Evolutionary conservation across 1,140 invertebrate species (phyloP), one percentile per base, ranked within the genome.

Genomic region (Conopomorpha cramerella): DNA sequence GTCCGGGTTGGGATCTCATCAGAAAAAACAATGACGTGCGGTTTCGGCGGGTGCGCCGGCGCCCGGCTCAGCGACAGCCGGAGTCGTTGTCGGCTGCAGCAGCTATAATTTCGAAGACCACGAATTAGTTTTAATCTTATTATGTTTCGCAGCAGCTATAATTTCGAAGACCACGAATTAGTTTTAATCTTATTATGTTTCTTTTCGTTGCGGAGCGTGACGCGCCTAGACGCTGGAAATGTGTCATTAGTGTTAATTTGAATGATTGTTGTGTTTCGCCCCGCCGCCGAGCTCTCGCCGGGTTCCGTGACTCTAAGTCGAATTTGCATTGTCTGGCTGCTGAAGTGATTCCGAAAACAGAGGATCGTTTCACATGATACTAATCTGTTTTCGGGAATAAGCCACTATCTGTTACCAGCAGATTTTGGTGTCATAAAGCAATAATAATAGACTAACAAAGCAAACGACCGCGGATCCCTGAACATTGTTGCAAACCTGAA

Each of bases 1-100:
- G 63, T 47, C 52, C 43, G 63, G 63, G 46, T 49, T 43, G 34
- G 45, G 19, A n/a, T n/a, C n/a, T n/a, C n/a, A n/a, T n/a, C 51
- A 72, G 64, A 76, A 76, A 76, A 76, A 76, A 76, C 67, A 72
- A 76, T 76, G 71, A 76, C 67, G 56, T 62, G 65, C 67, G 58
- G 58, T 76, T 76, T 71, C 54, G n/a, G n/a, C n/a, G 45, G 50
- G 39, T 58, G 62, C 51, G 49, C 39, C 50, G 67, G 67, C 67
- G 71, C 70, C 66, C 55, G 36, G 51, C 53, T 54, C 54, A 52
- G 43, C 41, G 40, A 43, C 51, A 56, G 61, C 19, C n/a, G n/a
- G n/a, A n/a, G n/a, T n/a, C n/a, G n/a, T n/a, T n/a, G n/a, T n/a
- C n/a, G n/a, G n/a, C n/a, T n/a, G 66, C 55, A 46, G 56, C 44